Percentiles rank a stretch among this genome's conserved stretches.
Conservation (phyloP, 1,140 invertebrate species). For the Caenorhabditis latens region DNA sequence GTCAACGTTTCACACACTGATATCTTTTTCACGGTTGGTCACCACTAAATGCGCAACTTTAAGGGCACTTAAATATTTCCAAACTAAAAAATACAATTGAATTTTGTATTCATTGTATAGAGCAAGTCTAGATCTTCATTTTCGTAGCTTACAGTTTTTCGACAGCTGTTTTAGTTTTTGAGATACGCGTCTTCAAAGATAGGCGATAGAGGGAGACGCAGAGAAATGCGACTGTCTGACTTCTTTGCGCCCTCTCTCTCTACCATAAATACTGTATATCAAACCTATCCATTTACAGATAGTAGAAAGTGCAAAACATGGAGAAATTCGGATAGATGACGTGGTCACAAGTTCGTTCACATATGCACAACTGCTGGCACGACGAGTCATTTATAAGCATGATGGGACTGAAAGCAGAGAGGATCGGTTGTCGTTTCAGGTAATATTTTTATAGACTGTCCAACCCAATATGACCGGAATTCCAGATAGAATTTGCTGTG, state of each 20-base stretch:
- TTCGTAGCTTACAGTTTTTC: too few relatives aligned
- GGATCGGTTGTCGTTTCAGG: conserved; percentile 67
- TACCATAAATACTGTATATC: too few relatives aligned
- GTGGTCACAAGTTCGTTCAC: conserved; percentile 56
- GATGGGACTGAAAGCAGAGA: conserved; percentile 64
- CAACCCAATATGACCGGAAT: not conserved
- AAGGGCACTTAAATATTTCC: too few relatives aligned
- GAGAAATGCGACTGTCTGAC: too few relatives aligned
- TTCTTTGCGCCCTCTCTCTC: too few relatives aligned
- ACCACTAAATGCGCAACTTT: too few relatives aligned
- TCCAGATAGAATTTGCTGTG: conserved; percentile 57
- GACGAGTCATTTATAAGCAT: conserved; percentile 64
- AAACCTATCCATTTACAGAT: conserved; percentile 36
- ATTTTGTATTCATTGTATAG: too few relatives aligned
- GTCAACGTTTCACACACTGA: conserved; percentile 64
- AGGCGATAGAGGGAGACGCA: too few relatives aligned
- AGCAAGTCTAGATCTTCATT: too few relatives aligned
- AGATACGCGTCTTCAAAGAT: too few relatives aligned
- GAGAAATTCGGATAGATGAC: conserved; percentile 60
- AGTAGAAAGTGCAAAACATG: conserved; percentile 63
- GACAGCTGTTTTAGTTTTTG: too few relatives aligned
- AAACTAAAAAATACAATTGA: too few relatives aligned
- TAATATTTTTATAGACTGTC: not conserved
- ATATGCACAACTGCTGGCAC: conserved; percentile 62
- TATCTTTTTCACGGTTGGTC: conserved; percentile 62